These are phyloP conservation scores for Pentalonia nigronervosa DNA, from an alignment of 1,140 invertebrate species.

Conservation along the genomic window DNA sequence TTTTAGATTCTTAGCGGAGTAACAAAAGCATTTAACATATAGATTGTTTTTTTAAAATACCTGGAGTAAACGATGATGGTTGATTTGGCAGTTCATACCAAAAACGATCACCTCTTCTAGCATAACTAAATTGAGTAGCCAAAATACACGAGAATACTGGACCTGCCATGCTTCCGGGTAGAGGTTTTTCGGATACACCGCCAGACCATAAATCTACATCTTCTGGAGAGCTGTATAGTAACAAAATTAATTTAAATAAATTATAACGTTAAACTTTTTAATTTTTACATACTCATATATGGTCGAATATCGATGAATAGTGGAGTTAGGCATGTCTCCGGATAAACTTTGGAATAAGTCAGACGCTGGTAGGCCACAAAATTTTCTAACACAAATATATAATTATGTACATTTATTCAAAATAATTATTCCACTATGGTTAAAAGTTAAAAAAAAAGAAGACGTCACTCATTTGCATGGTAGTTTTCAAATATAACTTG, in stretches of 20 bases:
- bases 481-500: background rate
- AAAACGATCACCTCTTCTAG: conserved; percentile 90
- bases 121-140: conserved; percentile 92
- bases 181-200: conserved; percentile 84
- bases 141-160: conserved; percentile 96
- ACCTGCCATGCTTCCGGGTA: conserved; percentile 89
- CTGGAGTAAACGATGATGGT: conserved; percentile 86
- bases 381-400: conserved; percentile 71
- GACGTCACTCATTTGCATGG: background rate
- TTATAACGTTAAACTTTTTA: background rate
- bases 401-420: background rate
- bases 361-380: conserved; percentile 84
- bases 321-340: conserved; percentile 88
- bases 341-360: conserved; percentile 84
- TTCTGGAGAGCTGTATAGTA: conserved; percentile 72
- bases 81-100: conserved; percentile 84
- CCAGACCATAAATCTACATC: conserved; percentile 93
- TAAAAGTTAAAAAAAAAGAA: no score
- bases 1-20: background rate
- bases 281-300: conserved; percentile 74
- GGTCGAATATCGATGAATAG: conserved; percentile 77
- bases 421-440: background rate
- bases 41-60: conserved; percentile 63
- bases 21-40: background rate
- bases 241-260: background rate